Evolutionary conservation across 2,888 invertebrate species (phyloP), one percentile per base, ranked within the genome.

Genomic region (Carterocephalus palaemon): DNA sequence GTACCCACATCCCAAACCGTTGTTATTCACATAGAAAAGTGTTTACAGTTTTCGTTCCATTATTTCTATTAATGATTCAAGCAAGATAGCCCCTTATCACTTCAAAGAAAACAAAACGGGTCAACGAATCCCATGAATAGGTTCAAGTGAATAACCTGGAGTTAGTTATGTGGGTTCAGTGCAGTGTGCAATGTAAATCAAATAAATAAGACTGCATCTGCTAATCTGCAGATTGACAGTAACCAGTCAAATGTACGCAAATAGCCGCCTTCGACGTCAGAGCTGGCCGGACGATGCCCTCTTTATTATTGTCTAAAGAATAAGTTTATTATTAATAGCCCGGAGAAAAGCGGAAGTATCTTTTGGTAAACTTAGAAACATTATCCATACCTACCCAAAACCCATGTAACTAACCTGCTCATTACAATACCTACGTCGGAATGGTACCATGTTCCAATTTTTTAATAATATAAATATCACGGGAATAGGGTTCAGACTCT

Each of bases 221-320:
- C 63, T 69, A 69, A 74, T 76, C 70, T 71, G 57, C 56, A 61
- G 60, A 70, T 74, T 73, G 76, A 79, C 75, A 70, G 75, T 62
- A 64, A 70, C 67, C 77, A 74, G 72, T 68, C 62, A 70, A 62
- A 57, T 62, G 53, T 54, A 65, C 75, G 64, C 57, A 80, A 81
- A 82, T 82, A 82, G 64, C 75, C 50, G 39, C 54, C 46, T 56
- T 54, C 56, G 57, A 75, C 81, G 80, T 78, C 80, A 79, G 45
- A 57, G 57, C 56, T 42, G 47, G 58, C 47, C 64, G 73, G 76
- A 47, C 75, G 64, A 71, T 75, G 79, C 70, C 68, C 80, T 62
- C 66, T 56, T 62, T 51, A 55, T 62, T 51, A 55, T 56, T 56
- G 53, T 57, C 52, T 52, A 51, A 43, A 29, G 29, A 37, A 36